Base-by-base conservation (phyloP, 2,888 invertebrate genomes). In the Drosophila pseudotalamancana region DNA sequence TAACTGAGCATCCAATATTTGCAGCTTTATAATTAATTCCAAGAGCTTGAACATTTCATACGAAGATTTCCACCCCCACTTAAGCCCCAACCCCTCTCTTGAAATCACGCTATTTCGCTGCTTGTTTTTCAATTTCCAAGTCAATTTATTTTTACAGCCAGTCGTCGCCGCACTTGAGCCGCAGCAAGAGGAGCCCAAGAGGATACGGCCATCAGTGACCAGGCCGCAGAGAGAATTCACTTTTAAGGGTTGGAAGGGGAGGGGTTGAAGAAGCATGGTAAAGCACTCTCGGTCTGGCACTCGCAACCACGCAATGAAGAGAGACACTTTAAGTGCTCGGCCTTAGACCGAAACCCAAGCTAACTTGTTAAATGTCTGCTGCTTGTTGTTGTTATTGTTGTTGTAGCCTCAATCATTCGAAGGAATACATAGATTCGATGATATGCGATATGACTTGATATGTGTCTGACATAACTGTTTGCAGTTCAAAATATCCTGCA, bases 91-190 rank as follows among this genome's bases (percentile, higher is more conserved):
- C 21, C 21, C 32, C 40, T 34, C 51, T 5, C 45, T 73, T 76
- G 69, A 57, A 46, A 57, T 56, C 40, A 46, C 73, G 70, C 48
- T 76, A 63, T 67, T 77, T 82, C 61, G 69, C 55, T 55, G 61
- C 46, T 66, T 50, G 43, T 67, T 81, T 80, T 87, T 84, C 87
- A 87, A 87, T 87, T 87, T 87, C 83, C 84, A 87, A 87, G 80
- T 87, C 87, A 87, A 83, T 83, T 83, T 83, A 85, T 85, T 83
- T 83, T 87, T 79, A 83, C 85, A 82, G 71, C 75, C 68, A 65
- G 71, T 55, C 66, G 56, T 63, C 66, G 56, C 31, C 57, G 74
- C 61, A 72, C 74, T 77, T 45, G 64, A 78, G 54, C 40, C 56
- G 42, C 40, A 29, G 14, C 43, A 14, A 32, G 51, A 27, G 19